These are phyloP conservation scores for Armadillidium nasatum DNA, from an alignment of 1,140 invertebrate species.

Conservation along the genomic window DNA sequence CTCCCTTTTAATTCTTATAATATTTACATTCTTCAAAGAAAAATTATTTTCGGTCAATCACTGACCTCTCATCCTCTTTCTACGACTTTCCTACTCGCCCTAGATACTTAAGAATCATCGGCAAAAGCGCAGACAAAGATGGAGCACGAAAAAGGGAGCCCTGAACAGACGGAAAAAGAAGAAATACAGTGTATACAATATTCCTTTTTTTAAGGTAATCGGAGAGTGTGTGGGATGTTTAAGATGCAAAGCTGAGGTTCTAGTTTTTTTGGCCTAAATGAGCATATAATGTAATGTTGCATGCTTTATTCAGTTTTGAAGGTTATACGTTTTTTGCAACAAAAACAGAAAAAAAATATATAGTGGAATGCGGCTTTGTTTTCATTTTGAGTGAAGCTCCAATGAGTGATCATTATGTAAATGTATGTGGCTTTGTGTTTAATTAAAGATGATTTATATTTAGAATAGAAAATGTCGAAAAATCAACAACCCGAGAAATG, in stretches of 20 bases:
- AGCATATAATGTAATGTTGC: neutral
- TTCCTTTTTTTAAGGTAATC: slow-evolving; percentile 91
- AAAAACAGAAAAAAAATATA: too few species aligned
- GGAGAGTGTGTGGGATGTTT: neutral
- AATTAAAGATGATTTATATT: too few species aligned
- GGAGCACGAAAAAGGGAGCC: slow-evolving; percentile 73
- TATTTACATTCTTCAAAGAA: neutral
- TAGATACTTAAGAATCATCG: slow-evolving; percentile 95
- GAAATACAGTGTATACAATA: slow-evolving; percentile 82
- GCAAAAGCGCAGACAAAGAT: slow-evolving; percentile 90
- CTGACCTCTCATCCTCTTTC: slow-evolving; percentile 25
- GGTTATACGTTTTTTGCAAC: too few species aligned
- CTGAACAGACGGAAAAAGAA: slow-evolving; percentile 71
- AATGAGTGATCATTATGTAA: too few species aligned
- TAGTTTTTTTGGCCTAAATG: neutral
- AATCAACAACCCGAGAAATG: too few species aligned
- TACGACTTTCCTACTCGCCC: slow-evolving; percentile 54
- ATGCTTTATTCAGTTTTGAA: too few species aligned
- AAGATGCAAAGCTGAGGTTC: neutral
- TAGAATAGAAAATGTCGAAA: too few species aligned
- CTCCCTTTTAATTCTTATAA: neutral
- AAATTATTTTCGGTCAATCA: neutral
- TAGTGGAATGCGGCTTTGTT: too few species aligned
- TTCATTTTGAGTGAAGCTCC: too few species aligned
- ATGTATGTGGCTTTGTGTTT: too few species aligned